A percentile compares a stretch with the other conserved stretches of the same genome.
Evolutionary conservation across 1,140 invertebrate species (phyloP).

Genomic region (Lanistes nyassanus): DNA sequence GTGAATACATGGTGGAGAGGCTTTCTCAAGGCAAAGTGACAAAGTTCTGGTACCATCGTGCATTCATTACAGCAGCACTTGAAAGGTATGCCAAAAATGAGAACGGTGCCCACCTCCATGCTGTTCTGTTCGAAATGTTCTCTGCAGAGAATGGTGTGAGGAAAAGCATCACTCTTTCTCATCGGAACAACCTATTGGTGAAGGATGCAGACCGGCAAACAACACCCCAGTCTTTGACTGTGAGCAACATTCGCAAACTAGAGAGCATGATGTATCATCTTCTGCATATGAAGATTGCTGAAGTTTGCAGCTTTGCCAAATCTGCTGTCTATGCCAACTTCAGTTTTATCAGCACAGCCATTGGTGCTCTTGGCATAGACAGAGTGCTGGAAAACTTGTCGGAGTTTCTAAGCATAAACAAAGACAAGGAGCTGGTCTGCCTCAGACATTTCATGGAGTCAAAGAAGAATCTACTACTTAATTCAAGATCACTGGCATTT

Average conservation of each 20-base stretch:
- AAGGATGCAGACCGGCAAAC: slow-evolving; percentile 54
- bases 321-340: slow-evolving; percentile 49
- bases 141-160: slow-evolving; percentile 45
- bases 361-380: slow-evolving; percentile 38
- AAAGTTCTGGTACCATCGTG: slow-evolving; percentile 84
- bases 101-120: slow-evolving; percentile 40
- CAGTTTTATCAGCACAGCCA: slow-evolving; percentile 41
- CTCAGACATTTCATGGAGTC: slow-evolving; percentile 40
- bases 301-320: slow-evolving; percentile 38
- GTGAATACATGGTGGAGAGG: slow-evolving; percentile 77
- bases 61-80: slow-evolving; percentile 92
- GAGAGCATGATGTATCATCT: slow-evolving; percentile 53
- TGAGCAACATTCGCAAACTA: slow-evolving; percentile 48
- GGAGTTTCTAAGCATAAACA: slow-evolving; percentile 35
- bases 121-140: slow-evolving; percentile 46
- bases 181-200: slow-evolving; percentile 46
- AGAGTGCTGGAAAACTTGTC: slow-evolving; percentile 39
- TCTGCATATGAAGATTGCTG: slow-evolving; percentile 29
- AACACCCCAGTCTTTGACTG: slow-evolving; percentile 45
- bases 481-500: slow-evolving; percentile 36
- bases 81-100: slow-evolving; percentile 83
- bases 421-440: slow-evolving; percentile 45
- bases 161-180: slow-evolving; percentile 39
- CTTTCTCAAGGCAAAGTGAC: slow-evolving; percentile 74
- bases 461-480: slow-evolving; percentile 29